Evolutionary conservation across 2,888 invertebrate genomes (phyloP).

Genomic region (Chloromyia formosa): DNA sequence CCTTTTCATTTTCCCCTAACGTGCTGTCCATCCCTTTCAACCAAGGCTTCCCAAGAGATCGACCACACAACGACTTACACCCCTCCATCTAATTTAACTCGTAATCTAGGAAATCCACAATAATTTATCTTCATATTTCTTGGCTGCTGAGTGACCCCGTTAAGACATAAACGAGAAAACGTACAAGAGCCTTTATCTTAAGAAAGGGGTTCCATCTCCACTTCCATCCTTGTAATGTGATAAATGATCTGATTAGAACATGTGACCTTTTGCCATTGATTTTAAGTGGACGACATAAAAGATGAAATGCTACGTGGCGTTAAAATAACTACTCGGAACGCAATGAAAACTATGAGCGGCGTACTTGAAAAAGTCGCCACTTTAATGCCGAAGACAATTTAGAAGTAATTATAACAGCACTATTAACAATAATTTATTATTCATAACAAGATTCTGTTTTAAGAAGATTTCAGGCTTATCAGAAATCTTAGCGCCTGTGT

Average conservation of each 20-base stretch:
- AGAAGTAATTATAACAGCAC: conserved; percentile 29
- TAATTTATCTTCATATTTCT: conserved; percentile 15
- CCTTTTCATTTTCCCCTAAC: too few species aligned
- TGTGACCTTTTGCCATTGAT: conserved; percentile 39
- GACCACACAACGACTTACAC: background rate
- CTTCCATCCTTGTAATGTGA: conserved; percentile 38
- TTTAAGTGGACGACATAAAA: conserved; percentile 28
- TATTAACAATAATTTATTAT: conserved; percentile 16
- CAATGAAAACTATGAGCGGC: background rate
- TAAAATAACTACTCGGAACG: background rate
- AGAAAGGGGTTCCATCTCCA: conserved; percentile 26
- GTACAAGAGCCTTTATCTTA: conserved; percentile 22
- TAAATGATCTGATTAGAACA: conserved; percentile 38
- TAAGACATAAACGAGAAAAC: conserved; percentile 15
- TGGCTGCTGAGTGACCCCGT: background rate
- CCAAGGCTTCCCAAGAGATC: background rate
- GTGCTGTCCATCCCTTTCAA: too few species aligned
- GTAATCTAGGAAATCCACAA: conserved; percentile 7
- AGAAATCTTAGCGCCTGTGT: conserved; percentile 21
- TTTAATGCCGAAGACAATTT: conserved; percentile 17
- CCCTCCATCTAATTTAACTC: background rate
- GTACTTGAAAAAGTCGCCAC: conserved; percentile 33
- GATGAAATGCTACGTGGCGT: conserved; percentile 14
- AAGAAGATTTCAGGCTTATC: conserved; percentile 4
- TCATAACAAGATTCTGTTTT: background rate